These are phyloP conservation scores for Scytalopus superciliaris DNA, from an alignment of 2,113 vertebrate species.

Conservation along the genomic window DNA sequence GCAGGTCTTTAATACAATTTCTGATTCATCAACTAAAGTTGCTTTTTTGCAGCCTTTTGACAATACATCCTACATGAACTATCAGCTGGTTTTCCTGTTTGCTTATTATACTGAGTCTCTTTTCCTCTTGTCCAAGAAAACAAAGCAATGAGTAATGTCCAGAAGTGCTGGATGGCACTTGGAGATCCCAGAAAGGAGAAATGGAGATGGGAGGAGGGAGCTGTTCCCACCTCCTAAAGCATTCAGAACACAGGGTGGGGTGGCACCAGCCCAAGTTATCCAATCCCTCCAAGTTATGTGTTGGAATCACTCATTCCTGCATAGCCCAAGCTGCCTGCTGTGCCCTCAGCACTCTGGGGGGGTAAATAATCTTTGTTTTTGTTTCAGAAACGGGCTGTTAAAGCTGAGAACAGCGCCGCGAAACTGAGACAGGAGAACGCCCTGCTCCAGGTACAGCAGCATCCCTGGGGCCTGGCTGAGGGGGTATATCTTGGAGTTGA, in stretches of 20 bases:
- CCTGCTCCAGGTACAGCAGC: slow-evolving; percentile 76
- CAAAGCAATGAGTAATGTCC: no score
- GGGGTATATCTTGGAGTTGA: fast-evolving
- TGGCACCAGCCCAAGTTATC: fast-evolving
- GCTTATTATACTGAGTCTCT: not conserved
- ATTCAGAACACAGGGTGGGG: fast-evolving
- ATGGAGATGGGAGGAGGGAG: not conserved
- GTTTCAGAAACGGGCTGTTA: slow-evolving; percentile 85
- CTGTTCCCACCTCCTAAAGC: not conserved
- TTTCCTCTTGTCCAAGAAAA: not conserved
- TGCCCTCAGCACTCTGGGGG: not conserved
- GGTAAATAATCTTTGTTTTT: not conserved
- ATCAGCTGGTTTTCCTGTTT: not conserved
- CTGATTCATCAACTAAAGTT: not conserved
- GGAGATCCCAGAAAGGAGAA: not conserved
- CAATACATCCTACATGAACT: not conserved
- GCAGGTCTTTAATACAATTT: not conserved
- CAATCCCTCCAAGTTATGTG: no score
- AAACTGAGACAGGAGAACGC: slow-evolving; percentile 83
- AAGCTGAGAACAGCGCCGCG: slow-evolving; percentile 79
- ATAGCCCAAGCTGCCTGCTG: not conserved
- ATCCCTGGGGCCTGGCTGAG: not conserved
- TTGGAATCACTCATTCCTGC: fast-evolving
- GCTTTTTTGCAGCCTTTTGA: not conserved
- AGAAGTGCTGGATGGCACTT: not conserved